Base-by-base conservation (phyloP, 2,797 vertebrate species). In the Oceanodroma leucorhoa region DNA sequence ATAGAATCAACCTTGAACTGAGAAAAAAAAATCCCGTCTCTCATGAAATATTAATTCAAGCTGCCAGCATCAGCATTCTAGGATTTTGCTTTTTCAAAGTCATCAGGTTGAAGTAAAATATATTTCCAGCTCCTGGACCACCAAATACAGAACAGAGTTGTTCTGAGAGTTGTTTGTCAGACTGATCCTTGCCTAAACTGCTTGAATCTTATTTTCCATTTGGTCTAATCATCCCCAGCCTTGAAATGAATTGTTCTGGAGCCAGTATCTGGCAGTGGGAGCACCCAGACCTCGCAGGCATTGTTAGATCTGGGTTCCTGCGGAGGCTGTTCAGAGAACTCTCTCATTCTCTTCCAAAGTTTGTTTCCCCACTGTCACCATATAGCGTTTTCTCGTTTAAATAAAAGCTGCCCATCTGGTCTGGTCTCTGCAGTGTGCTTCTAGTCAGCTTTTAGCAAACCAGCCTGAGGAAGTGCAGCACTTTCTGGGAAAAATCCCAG, bases 201-300 rank as follows among this genome's bases (percentile, higher is more conserved):
- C 86, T 87, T 84, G 78, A 83, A 79, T 92, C 61, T 87, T 92
- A 70, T 96, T 95, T 96, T 95, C 83, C 94, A 58, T 51, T 91
- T 79, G n/a, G 54, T 83, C 69, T 94, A 90, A 95, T 90, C 43
- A 86, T 76, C 72, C 30, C 34, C 83, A 94, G 83, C 57, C 83
- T 93, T 83, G 40, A 90, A 86, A 83, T 41, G 36, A 88, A 93
- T 93, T 76, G 61, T 73, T 96, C 61, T 86, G 88, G 69, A 93
- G 65, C 32, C 69, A 72, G 54, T 43, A 78, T 86, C 65, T 95
- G 93, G 85, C 93, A 93, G 67, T 51, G 50, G 70, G 77, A 96
- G 70, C 66, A 91, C 36, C n/a, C 57, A 18, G 73, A 83, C 80
- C 65, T 81, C 5, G 6, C 69, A 76, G 80, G 61, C 90, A 83